These are phyloP conservation scores for Labia minor DNA, from an alignment of 2,888 invertebrate genomes.

Conservation along the genomic window DNA sequence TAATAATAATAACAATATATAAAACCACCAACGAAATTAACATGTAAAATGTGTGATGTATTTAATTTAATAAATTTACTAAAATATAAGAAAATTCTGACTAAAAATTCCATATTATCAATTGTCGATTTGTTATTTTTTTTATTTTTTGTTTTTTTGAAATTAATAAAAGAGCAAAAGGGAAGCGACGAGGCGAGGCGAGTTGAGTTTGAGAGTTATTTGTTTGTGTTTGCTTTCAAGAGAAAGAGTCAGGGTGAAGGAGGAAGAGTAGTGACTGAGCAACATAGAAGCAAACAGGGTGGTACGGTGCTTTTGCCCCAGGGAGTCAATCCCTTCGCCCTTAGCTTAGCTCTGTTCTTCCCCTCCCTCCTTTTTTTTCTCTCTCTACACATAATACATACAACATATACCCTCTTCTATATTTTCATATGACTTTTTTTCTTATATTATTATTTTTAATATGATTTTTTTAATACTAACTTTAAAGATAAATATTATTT, in stretches of 20 bases:
- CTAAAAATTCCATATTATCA: no score
- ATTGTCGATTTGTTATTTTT: no score
- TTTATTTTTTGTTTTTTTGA: no score
- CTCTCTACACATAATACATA: not conserved
- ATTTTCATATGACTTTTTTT: not conserved
- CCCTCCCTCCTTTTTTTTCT: not conserved
- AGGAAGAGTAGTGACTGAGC: not conserved
- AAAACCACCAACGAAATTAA: no score
- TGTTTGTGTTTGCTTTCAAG: slow-evolving; percentile 4
- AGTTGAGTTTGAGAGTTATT: not conserved
- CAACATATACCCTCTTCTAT: not conserved
- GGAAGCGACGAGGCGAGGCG: not conserved
- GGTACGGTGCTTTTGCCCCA: not conserved
- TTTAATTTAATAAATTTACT: no score
- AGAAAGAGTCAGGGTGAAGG: not conserved
- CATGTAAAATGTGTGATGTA: no score
- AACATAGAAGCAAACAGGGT: not conserved
- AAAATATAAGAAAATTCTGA: no score
- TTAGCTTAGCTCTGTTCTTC: not conserved
- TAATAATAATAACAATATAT: no score
- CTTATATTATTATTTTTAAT: not conserved
- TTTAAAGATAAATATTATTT: slow-evolving; percentile 2
- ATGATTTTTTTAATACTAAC: not conserved
- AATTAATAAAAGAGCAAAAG: not conserved
- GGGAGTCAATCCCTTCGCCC: not conserved